Conservation (phyloP, 1,140 invertebrate genomes). For the Drosophila ohnishii region DNA sequence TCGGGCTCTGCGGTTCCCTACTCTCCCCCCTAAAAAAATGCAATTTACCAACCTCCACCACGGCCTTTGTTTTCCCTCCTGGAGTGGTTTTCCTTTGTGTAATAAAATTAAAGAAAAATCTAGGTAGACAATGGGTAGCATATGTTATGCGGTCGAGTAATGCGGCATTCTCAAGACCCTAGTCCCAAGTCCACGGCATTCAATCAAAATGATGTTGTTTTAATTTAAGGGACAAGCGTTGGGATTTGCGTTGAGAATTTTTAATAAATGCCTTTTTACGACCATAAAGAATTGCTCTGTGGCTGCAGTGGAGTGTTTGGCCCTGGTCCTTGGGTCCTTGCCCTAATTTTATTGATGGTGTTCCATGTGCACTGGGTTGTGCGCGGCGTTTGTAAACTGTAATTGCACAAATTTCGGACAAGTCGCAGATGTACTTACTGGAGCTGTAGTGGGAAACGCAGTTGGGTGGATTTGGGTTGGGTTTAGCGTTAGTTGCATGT, state of each 20-base stretch:
- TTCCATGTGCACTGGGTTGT: conserved; percentile 76
- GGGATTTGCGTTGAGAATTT: conserved; percentile 78
- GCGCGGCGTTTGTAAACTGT: conserved; percentile 69
- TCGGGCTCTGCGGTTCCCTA: conserved; percentile 48
- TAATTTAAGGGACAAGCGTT: conserved; percentile 63
- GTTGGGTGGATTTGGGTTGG: conserved; percentile 20
- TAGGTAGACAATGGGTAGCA: conserved; percentile 68
- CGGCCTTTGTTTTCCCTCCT: conserved; percentile 52
- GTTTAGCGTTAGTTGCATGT: conserved; percentile 20
- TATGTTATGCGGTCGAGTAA: conserved; percentile 68
- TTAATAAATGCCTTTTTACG: conserved; percentile 77
- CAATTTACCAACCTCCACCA: conserved; percentile 65
- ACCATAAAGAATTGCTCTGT: conserved; percentile 57
- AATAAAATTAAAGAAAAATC: conserved; percentile 62
- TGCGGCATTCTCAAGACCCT: conserved; percentile 31
- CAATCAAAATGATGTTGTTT: conserved; percentile 81
- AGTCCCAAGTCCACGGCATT: conserved; percentile 44
- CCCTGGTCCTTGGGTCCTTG: conserved; percentile 47
- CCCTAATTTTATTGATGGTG: conserved; percentile 78
- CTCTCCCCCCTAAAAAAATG: conserved; percentile 38
- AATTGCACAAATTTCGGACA: conserved; percentile 61
- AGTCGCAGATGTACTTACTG: conserved; percentile 37
- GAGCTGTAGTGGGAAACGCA: conserved; percentile 8
- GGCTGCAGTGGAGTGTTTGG: conserved; percentile 22
- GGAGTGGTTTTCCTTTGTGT: conserved; percentile 69